Base-by-base conservation (phyloP, 2,888 invertebrate species). In the Allolobophora icterica region DNA sequence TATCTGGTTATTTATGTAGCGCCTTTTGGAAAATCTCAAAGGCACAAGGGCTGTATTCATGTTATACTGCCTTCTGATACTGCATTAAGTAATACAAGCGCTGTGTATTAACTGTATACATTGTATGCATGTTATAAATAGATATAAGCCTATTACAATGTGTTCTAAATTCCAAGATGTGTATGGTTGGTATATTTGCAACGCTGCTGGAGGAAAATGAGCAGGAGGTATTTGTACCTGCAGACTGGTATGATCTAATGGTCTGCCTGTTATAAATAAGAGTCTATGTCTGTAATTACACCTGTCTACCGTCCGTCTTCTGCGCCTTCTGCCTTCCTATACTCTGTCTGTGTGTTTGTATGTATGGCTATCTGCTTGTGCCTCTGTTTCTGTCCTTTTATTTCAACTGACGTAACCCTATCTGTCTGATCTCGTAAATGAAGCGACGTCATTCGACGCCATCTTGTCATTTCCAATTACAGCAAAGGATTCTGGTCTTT, bases 361-460 rank as follows among this genome's bases (percentile, higher is more conserved):
- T 71, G 71, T 71, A 30, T 71, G 71, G 30, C n/a, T 71, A 8
- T 71, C 30, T 13, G n/a, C 8, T n/a, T 71, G 71, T 71, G 11
- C n/a, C 30, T 71, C n/a, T n/a, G 30, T n/a, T 8, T 71, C n/a
- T 13, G 8, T 71, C n/a, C 71, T 11, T 71, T n/a, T 71, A 11
- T 1, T 71, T 71, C 71, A 0, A 71, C 6, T 71, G 71, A 58
- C n/a, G 30, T 71, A 71, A 71, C n/a, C n/a, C 71, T 71, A 71
- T 30, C 30, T 71, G 30, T 71, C 71, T 71, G 71, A 71, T 71
- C 30, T 71, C 4, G 71, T n/a, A 71, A 71, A 71, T 71, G 71
- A 71, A n/a, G 71, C 71, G 71, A 71, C 71, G 71, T 71, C 71
- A 71, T 71, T 71, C 71, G 71, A 71, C 71, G 71, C 71, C 71